Evolutionary conservation across 2,113 vertebrate species (phyloP).

Genomic region (Zapus hudsonius): DNA sequence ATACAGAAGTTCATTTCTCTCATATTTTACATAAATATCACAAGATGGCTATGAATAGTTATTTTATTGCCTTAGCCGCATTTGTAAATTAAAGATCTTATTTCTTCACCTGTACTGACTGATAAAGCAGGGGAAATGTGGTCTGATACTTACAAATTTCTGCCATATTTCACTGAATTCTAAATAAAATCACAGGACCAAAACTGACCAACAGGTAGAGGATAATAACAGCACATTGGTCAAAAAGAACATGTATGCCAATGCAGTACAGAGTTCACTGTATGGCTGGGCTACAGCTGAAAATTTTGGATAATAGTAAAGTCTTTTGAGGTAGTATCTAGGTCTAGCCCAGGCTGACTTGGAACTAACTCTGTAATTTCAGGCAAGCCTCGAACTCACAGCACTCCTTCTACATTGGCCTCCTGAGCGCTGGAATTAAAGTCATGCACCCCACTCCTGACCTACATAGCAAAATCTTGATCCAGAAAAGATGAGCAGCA

Average conservation of each 20-base stretch:
- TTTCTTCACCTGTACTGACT: neutral
- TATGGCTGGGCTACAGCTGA: neutral
- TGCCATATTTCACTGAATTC: neutral
- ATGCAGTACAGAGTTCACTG: neutral
- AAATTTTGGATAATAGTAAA: too few relatives aligned
- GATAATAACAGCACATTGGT: neutral
- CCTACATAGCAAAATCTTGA: neutral
- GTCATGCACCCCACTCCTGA: too few relatives aligned
- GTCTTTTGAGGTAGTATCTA: too few relatives aligned
- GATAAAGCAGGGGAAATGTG: neutral
- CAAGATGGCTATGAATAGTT: neutral
- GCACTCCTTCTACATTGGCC: too few relatives aligned
- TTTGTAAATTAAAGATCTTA: neutral
- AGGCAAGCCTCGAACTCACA: too few relatives aligned
- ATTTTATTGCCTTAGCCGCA: neutral
- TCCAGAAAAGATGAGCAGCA: neutral
- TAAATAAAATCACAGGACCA: neutral
- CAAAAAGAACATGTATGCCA: neutral
- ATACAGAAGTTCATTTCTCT: neutral
- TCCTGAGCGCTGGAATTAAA: too few relatives aligned
- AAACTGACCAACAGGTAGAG: neutral
- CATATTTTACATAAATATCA: rapidly evolving
- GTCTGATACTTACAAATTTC: neutral
- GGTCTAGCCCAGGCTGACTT: too few relatives aligned
- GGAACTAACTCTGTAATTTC: too few relatives aligned